A percentile compares a stretch with the other conserved stretches of the same genome.
phyloP scores from a whole-genome alignment of 1,140 invertebrate genomes.

The Agrypnia vestita region DNA sequence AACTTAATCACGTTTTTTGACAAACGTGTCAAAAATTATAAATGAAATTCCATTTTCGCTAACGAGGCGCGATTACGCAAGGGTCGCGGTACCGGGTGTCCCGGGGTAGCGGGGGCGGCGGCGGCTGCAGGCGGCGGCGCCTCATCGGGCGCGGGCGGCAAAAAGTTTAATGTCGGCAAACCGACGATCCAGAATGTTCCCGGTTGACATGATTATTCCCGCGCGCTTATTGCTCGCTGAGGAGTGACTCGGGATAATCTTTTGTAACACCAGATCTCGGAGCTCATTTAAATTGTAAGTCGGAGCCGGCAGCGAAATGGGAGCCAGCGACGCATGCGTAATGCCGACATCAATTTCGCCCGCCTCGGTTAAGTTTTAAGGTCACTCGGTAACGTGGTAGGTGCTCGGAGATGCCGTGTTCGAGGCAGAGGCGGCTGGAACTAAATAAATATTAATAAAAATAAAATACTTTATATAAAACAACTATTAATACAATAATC shows the following conservation, averaged over 20 bases:
- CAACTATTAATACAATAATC: too few species aligned
- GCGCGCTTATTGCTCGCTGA: constrained; percentile 43
- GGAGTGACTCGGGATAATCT: constrained; percentile 44
- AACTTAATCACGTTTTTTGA: constrained; percentile 27
- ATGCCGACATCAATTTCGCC: background rate
- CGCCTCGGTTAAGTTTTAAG: background rate
- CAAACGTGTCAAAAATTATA: constrained; percentile 40
- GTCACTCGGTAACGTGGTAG: too few species aligned
- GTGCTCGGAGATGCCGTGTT: too few species aligned
- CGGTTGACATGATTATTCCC: constrained; percentile 56
- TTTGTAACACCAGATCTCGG: constrained; percentile 27
- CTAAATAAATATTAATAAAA: too few species aligned
- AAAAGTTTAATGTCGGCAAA: constrained; percentile 15
- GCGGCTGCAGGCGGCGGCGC: constrained; percentile 4
- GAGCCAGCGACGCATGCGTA: constrained; percentile 32
- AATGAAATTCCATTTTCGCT: constrained; percentile 32
- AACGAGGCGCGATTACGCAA: constrained; percentile 3
- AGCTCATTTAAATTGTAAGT: constrained; percentile 56
- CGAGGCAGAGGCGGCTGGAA: too few species aligned
- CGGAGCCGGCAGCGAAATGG: constrained; percentile 5
- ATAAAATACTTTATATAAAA: too few species aligned
- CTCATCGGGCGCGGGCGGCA: constrained; percentile 7
- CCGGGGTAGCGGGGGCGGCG: background rate
- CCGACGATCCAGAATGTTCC: background rate
- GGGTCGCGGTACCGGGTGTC: background rate